phyloP scores from a whole-genome alignment of 2,888 invertebrate species.

The Drosophila diplacantha region DNA sequence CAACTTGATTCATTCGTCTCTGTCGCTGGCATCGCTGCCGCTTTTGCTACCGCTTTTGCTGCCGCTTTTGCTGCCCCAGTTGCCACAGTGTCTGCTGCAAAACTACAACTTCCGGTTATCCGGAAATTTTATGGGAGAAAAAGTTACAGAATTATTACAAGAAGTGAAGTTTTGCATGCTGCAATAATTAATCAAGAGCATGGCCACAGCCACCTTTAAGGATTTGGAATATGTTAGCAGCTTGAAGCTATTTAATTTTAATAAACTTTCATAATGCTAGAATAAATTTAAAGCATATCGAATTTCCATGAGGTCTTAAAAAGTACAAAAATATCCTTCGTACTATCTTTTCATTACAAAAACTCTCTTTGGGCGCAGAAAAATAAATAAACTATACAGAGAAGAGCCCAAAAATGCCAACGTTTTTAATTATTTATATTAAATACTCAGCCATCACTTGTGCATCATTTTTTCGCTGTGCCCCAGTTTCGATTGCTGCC shows the following conservation, averaged over 20 bases:
- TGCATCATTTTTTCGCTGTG: slow-evolving; percentile 7
- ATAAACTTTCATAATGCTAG: no score
- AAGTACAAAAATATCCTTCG: background rate
- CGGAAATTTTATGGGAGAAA: slow-evolving; percentile 13
- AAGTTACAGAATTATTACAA: slow-evolving; percentile 24
- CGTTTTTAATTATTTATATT: slow-evolving; percentile 11
- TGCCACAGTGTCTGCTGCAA: slow-evolving; percentile 18
- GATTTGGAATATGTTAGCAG: background rate
- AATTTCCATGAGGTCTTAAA: background rate
- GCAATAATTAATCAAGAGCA: slow-evolving; percentile 13
- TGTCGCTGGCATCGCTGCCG: slow-evolving; percentile 47
- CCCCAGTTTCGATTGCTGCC: slow-evolving; percentile 19
- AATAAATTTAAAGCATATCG: background rate
- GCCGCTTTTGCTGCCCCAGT: slow-evolving; percentile 29
- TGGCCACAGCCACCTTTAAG: background rate
- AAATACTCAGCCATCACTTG: background rate
- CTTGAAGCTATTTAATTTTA: background rate
- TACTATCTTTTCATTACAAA: background rate
- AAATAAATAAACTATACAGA: no score
- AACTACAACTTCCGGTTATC: slow-evolving; percentile 23
- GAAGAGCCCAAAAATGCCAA: background rate
- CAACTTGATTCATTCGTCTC: slow-evolving; percentile 65
- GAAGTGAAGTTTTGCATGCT: slow-evolving; percentile 24
- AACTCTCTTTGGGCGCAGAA: background rate
- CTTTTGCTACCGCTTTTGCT: slow-evolving; percentile 26